Conservation (phyloP, 2,113 vertebrate genomes). For the Diphyllodes magnificus region DNA sequence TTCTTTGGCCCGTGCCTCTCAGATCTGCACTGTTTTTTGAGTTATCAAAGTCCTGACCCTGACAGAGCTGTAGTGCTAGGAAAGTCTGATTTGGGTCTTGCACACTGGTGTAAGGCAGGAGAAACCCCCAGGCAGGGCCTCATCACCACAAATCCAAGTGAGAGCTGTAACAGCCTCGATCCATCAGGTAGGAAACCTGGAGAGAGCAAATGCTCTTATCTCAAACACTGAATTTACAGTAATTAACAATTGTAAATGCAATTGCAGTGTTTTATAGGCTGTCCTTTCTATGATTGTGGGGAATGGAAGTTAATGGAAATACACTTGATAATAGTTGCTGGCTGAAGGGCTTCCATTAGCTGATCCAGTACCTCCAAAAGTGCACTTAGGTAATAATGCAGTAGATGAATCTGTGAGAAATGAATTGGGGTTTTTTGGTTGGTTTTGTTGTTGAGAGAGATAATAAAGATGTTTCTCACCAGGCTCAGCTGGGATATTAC, state of each 20-base stretch:
- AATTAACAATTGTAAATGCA: conserved; percentile 45
- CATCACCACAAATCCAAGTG: rapidly evolving
- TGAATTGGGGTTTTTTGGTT: not conserved
- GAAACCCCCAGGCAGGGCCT: not conserved
- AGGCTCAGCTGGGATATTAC: not conserved
- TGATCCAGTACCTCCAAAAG: not conserved
- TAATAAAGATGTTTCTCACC: not conserved
- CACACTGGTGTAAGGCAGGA: not conserved
- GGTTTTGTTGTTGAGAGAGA: not conserved
- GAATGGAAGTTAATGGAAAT: conserved; percentile 43
- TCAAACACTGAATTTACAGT: not conserved
- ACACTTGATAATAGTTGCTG: not conserved
- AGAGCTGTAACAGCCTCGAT: rapidly evolving
- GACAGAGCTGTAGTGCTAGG: rapidly evolving
- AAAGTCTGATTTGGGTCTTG: not conserved
- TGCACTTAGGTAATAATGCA: not conserved
- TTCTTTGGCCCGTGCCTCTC: rapidly evolving
- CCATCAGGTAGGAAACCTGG: not conserved
- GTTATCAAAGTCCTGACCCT: not conserved
- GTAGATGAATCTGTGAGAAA: not conserved
- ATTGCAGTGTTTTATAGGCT: not conserved
- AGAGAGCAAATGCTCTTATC: not conserved
- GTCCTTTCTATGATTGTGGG: not conserved
- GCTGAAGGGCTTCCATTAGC: conserved; percentile 39
- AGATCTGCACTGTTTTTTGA: not conserved